Evolutionary conservation across 2,113 vertebrate genomes (phyloP).

Genomic region (Microtus richardsoni): DNA sequence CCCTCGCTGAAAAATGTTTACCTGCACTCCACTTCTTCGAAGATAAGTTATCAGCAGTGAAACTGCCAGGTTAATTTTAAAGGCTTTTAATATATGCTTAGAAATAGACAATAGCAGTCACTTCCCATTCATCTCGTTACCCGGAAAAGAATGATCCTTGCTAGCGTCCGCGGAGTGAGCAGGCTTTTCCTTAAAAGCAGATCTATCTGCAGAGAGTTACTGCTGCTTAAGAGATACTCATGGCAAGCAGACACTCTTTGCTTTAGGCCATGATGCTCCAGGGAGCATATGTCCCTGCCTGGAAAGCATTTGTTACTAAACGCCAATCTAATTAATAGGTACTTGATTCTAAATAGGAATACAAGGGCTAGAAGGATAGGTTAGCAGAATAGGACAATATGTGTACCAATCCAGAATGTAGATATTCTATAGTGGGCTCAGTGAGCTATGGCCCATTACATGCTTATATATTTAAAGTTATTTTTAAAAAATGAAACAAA

Average conservation of each 20-base stretch:
- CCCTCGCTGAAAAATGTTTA: not conserved
- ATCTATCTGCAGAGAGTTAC: not conserved
- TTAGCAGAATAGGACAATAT: not conserved
- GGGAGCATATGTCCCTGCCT: not conserved
- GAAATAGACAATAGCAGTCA: not conserved
- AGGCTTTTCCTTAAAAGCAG: slow-evolving; percentile 42
- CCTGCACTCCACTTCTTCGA: not conserved
- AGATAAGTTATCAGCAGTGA: not conserved
- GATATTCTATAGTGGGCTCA: not conserved
- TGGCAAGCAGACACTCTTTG: not conserved
- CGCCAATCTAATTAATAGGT: not conserved
- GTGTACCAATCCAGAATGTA: not conserved
- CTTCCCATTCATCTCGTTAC: not conserved
- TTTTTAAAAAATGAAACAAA: not conserved
- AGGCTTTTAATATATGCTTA: not conserved
- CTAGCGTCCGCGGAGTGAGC: not conserved
- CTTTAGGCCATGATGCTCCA: not conserved
- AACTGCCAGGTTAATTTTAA: not conserved
- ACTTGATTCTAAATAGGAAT: slow-evolving; percentile 21
- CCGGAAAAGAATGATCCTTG: not conserved
- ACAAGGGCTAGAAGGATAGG: not conserved
- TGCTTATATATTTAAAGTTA: slow-evolving; percentile 40
- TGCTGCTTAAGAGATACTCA: not conserved
- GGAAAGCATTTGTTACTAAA: not conserved
- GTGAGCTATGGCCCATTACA: not conserved